Base-by-base conservation (phyloP, 23 tunicate species). In the Ascidia mentula region DNA sequence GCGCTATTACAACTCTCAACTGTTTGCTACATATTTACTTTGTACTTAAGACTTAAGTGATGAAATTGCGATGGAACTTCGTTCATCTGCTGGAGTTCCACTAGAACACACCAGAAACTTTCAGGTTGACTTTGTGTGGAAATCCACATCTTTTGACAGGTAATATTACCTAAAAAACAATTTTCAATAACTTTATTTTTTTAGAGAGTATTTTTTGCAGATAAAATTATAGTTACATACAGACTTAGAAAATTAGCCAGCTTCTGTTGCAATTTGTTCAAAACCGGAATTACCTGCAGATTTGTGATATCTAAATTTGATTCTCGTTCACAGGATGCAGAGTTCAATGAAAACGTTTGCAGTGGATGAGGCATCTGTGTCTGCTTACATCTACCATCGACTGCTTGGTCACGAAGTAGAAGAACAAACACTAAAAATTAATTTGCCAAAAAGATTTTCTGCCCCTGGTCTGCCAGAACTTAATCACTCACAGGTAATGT, bases 131-230 rank as follows among this genome's bases (percentile, higher is more conserved):
- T 95, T 95, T 79, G 95, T 95, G 7, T 95, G 98, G 98, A 95
- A 95, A 60, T 95, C 98, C 8, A 95, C 98, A 32, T 95, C 98
- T 0, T 95, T 95, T 86, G 98, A 95, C 85, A 88, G 98, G 98
- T 84, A 39, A 35, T n/a, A n/a, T 12, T 42, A 42, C 15, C 12
- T 42, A 42, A 42, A 42, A 12, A 42, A 28, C 24, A 28, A 3
- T 53, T 9, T 53, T 53, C 7, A 53, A 53, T 20, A 42, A 42
- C 15, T 42, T 42, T 42, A 12, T 9, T 15, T 15, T 42, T 42
- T 42, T 42, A 42, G 15, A 15, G 53, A 42, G 53, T 9, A 42
- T 42, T 42, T 9, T 42, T 42, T n/a, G n/a, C n/a, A n/a, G n/a
- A n/a, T n/a, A n/a, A n/a, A n/a, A n/a, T n/a, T n/a, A n/a, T n/a